Evolutionary conservation across 2,113 vertebrate species (phyloP).

Genomic region (Epinephelus lanceolatus): DNA sequence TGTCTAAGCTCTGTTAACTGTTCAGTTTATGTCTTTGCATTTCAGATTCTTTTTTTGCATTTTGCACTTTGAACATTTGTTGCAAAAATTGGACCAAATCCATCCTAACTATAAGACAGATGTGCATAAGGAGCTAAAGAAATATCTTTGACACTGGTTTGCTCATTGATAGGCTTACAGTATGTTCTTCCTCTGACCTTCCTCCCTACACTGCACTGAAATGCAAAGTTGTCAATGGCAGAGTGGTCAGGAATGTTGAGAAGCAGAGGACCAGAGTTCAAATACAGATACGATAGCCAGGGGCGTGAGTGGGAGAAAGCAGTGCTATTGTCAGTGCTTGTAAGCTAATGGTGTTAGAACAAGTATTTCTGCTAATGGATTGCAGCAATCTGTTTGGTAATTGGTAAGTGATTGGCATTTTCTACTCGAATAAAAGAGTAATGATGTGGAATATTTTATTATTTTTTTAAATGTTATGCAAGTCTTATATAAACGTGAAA

Average conservation of each 20-base stretch:
- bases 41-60: neutral
- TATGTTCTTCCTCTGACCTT: conserved; percentile 49
- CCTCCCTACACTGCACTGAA: conserved; percentile 42
- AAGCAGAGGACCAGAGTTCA: conserved; percentile 43
- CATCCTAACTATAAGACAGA: neutral
- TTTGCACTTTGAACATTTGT: neutral
- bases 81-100: neutral
- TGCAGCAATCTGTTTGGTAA: conserved; percentile 5
- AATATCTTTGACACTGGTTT: conserved; percentile 18
- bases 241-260: conserved; percentile 62
- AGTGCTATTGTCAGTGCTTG: conserved; percentile 3
- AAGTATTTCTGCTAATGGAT: conserved; percentile 6
- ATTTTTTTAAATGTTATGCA: neutral
- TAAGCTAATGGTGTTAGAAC: conserved; percentile 33
- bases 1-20: neutral
- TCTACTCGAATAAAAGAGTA: neutral
- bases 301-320: conserved; percentile 51
- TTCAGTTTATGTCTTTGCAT: neutral
- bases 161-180: conserved; percentile 37
- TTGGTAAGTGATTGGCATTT: conserved; percentile 13
- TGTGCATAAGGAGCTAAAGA: neutral
- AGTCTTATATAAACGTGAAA: conserved; percentile 45
- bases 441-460: conserved; percentile 8
- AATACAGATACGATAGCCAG: conserved; percentile 44
- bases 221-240: conserved; percentile 48